Base-by-base conservation (phyloP, 2,797 vertebrate species). In the Tamandua tetradactyla region DNA sequence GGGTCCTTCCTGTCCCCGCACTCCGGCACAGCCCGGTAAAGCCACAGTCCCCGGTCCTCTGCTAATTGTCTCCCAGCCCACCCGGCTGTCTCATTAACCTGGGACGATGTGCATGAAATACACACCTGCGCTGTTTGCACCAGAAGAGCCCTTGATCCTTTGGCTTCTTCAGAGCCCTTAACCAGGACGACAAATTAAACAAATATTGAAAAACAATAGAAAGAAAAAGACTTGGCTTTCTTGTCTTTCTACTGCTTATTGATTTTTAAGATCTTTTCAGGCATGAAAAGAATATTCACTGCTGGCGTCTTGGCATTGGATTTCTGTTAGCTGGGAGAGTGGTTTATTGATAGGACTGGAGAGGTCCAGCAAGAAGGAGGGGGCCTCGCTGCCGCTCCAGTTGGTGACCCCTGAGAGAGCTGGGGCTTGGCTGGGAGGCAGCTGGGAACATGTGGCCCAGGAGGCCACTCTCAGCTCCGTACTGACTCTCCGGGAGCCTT, bases 121-220 rank as follows among this genome's bases (percentile, higher is more conserved):
- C 49, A 30, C 18, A 4, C 52, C 10, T 89, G n/a, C 20, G 17
- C 27, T 88, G 18, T 71, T 35, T 69, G 44, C 47, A 17, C 11
- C 40, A 78, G 71, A 15, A 82, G 55, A 82, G 55, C 71, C 62
- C 20, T 91, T 66, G 88, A 49, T 83, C 83, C 42, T 37, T 20
- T 49, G 57, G 32, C n/a, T 12, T 87, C 81, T 83, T 82, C n/a
- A 40, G 49, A 92, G 81, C 44, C 35, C 42, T 79, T 55, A 75
- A 32, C n/a, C 0, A 7, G 88, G 47, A 79, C 13, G 11, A 81
- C 64, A 82, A 95, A 87, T 85, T 94, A 87, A 91, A 89, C 83
- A 95, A 95, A 93, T 88, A 96, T 66, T 94, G 96, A 92, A 95
- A 95, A 96, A 27, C n/a, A 7, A 55, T 81, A 93, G 80, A 93